Conservation (phyloP, 2,113 vertebrate species). For the Petrocephalus zakoni region DNA sequence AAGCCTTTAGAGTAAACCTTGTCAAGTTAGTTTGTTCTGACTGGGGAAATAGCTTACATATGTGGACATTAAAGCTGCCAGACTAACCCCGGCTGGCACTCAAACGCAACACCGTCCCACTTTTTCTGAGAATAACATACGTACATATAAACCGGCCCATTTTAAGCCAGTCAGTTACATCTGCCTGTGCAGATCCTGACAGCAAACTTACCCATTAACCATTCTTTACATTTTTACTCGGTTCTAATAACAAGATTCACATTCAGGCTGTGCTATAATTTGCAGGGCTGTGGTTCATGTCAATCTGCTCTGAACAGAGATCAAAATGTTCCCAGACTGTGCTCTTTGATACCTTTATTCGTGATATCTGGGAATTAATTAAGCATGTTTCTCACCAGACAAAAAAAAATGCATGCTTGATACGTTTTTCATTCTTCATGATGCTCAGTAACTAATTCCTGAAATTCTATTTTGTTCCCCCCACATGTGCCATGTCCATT, state of each 20-base stretch:
- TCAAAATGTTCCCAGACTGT: not conserved
- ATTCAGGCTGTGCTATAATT: not conserved
- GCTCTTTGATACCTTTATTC: not conserved
- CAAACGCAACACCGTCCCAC: not conserved
- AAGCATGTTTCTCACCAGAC: not conserved
- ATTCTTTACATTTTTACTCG: not conserved
- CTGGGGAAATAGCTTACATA: slow-evolving; percentile 27
- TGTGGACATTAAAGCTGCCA: not conserved
- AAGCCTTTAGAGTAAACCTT: slow-evolving; percentile 40
- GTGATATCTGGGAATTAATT: not conserved
- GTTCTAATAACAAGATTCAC: not conserved
- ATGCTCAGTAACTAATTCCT: not conserved
- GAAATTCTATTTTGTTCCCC: not conserved
- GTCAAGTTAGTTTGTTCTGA: slow-evolving; percentile 45
- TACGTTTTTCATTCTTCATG: not conserved
- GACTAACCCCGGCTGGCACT: not conserved
- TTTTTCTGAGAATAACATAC: not conserved
- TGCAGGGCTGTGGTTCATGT: not conserved
- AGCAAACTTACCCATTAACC: not conserved
- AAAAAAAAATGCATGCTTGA: not conserved
- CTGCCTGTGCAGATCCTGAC: not conserved
- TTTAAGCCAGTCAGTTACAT: not conserved
- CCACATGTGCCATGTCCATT: not conserved
- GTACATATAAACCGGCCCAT: not conserved
- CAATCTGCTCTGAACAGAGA: not conserved